Evolutionary conservation across 2,113 vertebrate genomes (phyloP).

Genomic region (Diphyllodes magnificus): DNA sequence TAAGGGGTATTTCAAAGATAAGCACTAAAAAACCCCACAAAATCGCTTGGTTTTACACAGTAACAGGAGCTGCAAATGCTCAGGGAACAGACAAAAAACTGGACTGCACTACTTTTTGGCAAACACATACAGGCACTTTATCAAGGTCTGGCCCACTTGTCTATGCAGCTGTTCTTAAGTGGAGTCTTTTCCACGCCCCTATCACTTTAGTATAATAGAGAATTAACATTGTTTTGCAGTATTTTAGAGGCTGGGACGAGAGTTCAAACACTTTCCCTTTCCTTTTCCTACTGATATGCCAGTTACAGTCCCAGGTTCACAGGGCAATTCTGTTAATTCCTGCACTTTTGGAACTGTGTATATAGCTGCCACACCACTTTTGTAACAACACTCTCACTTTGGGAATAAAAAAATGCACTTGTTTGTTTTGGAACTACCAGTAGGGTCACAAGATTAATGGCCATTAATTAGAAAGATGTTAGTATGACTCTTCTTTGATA

Average conservation of each 20-base stretch:
- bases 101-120: neutral
- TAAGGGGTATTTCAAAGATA: neutral
- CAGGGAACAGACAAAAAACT: neutral
- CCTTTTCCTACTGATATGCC: neutral
- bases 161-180: neutral
- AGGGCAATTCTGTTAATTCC: neutral
- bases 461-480: neutral
- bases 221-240: neutral
- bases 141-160: neutral
- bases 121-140: neutral
- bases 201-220: neutral
- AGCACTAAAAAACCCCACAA: neutral
- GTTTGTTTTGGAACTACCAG: neutral
- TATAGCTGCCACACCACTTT: neutral
- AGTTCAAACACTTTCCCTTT: slow-evolving; percentile 1
- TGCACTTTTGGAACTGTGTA: neutral
- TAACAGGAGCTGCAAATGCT: neutral
- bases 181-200: neutral
- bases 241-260: slow-evolving; percentile 7
- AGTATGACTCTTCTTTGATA: neutral
- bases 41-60: neutral
- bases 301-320: neutral
- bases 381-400: neutral
- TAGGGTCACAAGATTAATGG: neutral
- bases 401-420: neutral